Evolutionary conservation across 2,888 invertebrate genomes (phyloP).

Genomic region (Ryuthela nishihirai): DNA sequence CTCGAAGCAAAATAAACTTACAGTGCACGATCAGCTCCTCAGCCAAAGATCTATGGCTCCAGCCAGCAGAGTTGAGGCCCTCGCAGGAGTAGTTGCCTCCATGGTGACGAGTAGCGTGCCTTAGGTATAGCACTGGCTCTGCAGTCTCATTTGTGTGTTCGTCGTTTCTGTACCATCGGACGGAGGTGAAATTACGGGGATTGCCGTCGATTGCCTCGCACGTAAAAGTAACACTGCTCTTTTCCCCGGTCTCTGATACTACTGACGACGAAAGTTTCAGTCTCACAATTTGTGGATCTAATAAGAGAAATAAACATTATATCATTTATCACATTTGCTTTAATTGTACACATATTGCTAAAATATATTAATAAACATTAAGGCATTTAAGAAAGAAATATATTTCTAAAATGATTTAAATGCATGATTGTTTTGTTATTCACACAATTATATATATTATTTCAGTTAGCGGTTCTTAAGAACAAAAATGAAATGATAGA

Average conservation of each 20-base stretch:
- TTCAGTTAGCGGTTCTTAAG: too few species aligned
- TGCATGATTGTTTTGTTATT: too few species aligned
- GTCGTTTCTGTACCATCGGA: slow-evolving; percentile 82
- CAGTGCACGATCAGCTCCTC: slow-evolving; percentile 77
- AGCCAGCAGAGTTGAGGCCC: slow-evolving; percentile 82
- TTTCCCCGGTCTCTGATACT: slow-evolving; percentile 70
- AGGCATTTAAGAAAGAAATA: too few species aligned
- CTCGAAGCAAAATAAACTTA: slow-evolving; percentile 54
- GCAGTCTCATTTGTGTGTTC: slow-evolving; percentile 69
- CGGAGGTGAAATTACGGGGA: slow-evolving; percentile 65
- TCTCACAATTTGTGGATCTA: slow-evolving; percentile 44
- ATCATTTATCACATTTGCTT: too few species aligned
- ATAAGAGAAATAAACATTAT: slow-evolving; percentile 1
- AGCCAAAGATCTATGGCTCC: slow-evolving; percentile 74
- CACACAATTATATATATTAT: too few species aligned
- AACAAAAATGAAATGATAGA: too few species aligned
- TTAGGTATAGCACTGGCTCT: slow-evolving; percentile 76
- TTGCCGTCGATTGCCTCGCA: slow-evolving; percentile 78
- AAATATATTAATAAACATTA: too few species aligned
- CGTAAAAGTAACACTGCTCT: slow-evolving; percentile 72
- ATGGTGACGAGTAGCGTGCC: slow-evolving; percentile 80
- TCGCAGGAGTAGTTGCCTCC: slow-evolving; percentile 92
- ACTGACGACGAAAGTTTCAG: slow-evolving; percentile 67
- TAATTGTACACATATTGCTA: too few species aligned
- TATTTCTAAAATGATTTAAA: too few species aligned